Percentiles rank a stretch among this genome's conserved stretches.
Conservation (phyloP, 1,140 invertebrate species). For the Danaus melanippus region DNA sequence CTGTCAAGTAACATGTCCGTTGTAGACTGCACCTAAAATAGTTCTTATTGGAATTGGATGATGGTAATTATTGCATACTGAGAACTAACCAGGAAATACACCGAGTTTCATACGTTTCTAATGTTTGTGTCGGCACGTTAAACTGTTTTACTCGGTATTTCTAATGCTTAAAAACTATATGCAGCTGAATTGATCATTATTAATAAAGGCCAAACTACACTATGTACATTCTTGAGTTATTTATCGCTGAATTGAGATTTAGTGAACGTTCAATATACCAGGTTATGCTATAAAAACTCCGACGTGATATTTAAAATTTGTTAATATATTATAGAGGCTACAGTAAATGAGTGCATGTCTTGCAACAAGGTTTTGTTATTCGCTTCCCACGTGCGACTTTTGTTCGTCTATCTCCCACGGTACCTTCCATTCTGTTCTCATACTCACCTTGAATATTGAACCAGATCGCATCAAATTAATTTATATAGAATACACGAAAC, state of each 20-base stretch:
- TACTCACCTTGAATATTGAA: slow-evolving; percentile 19
- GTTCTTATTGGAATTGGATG: slow-evolving; percentile 20
- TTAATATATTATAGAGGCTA: not conserved
- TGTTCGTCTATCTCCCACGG: slow-evolving; percentile 13
- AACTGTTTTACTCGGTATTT: no score
- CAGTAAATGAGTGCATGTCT: slow-evolving; percentile 5
- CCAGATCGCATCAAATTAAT: slow-evolving; percentile 2
- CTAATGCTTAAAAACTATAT: no score
- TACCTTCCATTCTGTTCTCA: not conserved
- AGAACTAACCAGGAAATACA: slow-evolving; percentile 4
- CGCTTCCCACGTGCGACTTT: slow-evolving; percentile 10
- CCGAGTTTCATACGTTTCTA: no score
- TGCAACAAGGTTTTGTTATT: slow-evolving; percentile 8
- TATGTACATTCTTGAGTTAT: no score
- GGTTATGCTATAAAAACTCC: no score
- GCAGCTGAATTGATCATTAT: no score
- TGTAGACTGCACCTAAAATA: slow-evolving; percentile 15
- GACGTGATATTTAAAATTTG: no score
- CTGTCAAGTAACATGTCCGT: slow-evolving; percentile 12
- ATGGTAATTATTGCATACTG: slow-evolving; percentile 16
- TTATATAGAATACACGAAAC: no score
- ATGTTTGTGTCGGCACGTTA: no score
- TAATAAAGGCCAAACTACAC: no score
- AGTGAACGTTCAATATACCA: no score
- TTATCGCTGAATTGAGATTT: no score